These are phyloP conservation scores for Novumbra hubbsi DNA, from an alignment of 2,797 vertebrate species.

Conservation along the genomic window DNA sequence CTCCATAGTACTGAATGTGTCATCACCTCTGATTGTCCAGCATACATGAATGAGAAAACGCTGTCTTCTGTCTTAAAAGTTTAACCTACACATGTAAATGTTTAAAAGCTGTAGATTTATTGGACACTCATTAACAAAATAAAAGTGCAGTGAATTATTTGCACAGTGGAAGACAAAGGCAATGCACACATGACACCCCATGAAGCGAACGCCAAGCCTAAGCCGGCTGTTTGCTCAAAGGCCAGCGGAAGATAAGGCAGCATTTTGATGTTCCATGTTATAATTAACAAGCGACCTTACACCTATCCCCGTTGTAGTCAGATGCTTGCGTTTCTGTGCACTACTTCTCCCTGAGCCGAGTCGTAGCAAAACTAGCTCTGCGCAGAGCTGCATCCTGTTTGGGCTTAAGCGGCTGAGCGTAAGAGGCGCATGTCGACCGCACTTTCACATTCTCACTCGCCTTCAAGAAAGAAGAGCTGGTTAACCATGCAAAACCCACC, in stretches of 20 bases:
- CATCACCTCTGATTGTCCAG: neutral
- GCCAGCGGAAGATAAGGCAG: constrained; percentile 20
- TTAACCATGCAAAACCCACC: neutral
- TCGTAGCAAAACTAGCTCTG: neutral
- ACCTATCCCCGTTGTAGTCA: neutral
- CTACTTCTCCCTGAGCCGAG: neutral
- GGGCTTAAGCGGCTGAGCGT: neutral
- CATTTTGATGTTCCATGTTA: constrained; percentile 16
- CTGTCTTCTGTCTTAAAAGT: neutral
- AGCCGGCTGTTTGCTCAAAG: constrained; percentile 18
- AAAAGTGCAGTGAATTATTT: too few relatives aligned
- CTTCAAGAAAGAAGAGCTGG: neutral
- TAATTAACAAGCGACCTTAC: constrained; percentile 10
- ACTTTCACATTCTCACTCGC: neutral
- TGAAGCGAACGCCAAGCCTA: neutral
- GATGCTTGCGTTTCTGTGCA: neutral
- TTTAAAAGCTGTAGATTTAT: neutral
- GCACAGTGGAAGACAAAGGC: too few relatives aligned
- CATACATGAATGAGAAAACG: neutral
- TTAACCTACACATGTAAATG: neutral
- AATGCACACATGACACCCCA: neutral
- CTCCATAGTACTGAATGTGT: neutral
- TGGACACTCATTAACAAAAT: neutral
- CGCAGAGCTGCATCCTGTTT: neutral
- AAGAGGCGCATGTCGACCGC: neutral